Evolutionary conservation across 2,797 vertebrate genomes (phyloP).

Genomic region (Cheirogaleus major): DNA sequence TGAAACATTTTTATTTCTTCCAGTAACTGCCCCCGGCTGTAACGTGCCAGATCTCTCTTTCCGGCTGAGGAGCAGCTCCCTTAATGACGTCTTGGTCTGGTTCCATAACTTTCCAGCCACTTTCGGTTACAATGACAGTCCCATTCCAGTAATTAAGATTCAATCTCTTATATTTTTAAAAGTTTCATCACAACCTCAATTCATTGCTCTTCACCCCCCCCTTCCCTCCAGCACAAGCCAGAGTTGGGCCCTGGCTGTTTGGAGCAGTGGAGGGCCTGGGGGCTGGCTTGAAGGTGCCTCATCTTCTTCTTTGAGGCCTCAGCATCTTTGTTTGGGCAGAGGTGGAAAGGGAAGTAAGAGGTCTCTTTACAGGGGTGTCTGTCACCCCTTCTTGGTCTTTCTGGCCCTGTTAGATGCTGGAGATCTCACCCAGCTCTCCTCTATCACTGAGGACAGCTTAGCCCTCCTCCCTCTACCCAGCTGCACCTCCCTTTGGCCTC

Average conservation of each 20-base stretch:
- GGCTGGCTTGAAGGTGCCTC: background rate
- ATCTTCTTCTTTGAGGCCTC: background rate
- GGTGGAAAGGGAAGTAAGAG: background rate
- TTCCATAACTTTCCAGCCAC: constrained; percentile 45
- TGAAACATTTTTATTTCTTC: constrained; percentile 18
- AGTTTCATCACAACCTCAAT: background rate
- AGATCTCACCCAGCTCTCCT: background rate
- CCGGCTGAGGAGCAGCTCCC: background rate
- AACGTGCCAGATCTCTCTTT: background rate
- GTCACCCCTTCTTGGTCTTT: background rate
- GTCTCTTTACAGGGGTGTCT: background rate
- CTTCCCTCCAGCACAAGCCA: background rate
- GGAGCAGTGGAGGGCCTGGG: background rate
- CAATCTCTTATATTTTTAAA: constrained; percentile 43
- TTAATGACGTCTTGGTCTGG: constrained; percentile 22
- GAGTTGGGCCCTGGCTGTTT: background rate
- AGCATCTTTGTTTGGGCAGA: background rate
- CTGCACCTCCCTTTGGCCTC: background rate
- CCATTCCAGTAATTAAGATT: constrained; percentile 56
- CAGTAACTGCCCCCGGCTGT: background rate
- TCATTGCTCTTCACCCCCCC: background rate
- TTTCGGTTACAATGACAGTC: constrained; percentile 4
- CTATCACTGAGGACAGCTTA: background rate
- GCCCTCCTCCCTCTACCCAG: background rate
- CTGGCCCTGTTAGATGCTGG: background rate